Base-by-base conservation (phyloP, 2,888 invertebrate genomes). In the Leistus spinibarbis region DNA sequence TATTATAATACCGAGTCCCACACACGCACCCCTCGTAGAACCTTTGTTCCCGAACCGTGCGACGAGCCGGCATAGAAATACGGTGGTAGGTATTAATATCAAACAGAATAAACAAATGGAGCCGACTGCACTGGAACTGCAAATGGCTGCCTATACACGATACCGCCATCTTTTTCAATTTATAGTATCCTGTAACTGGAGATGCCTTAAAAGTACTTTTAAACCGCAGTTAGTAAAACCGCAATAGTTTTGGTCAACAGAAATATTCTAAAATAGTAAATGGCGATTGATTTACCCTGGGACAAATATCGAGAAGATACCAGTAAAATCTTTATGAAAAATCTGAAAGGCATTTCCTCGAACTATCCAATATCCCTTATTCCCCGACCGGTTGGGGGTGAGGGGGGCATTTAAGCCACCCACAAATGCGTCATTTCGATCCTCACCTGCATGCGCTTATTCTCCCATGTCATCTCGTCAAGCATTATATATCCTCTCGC, bases 31-130 rank as follows among this genome's bases (percentile, higher is more conserved):
- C n/a, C 19, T 13, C 56, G 16, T 17, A 13, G 1, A 57, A 13
- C 40, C 7, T 57, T 57, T 57, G 17, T 57, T 57, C 19, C 57
- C 19, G 56, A 54, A 5, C 16, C 53, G 40, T 3, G 16, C 2
- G 3, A 2, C 54, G n/a, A n/a, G 7, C 16, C 40, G 54, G 19
- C n/a, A 68, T 54, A n/a, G 54, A 54, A 40, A 40, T 68, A 24
- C 68, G 54, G 54, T 54, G 56, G 19, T 22, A 13, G 13, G 74
- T 54, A 74, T 68, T 67, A 53, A 69, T 69, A 23, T 68, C 68
- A 24, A 17, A 64, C 62, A 54, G 53, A 53, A 60, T 68, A 53
- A 75, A 56, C 56, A 56, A 19, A 56, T 16, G 19, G 40, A 2
- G 16, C 56, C 56, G 56, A 56, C 60, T 10, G 19, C 19, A 9